Evolutionary conservation across 2,113 vertebrate genomes (phyloP).

Genomic region (Meles meles): DNA sequence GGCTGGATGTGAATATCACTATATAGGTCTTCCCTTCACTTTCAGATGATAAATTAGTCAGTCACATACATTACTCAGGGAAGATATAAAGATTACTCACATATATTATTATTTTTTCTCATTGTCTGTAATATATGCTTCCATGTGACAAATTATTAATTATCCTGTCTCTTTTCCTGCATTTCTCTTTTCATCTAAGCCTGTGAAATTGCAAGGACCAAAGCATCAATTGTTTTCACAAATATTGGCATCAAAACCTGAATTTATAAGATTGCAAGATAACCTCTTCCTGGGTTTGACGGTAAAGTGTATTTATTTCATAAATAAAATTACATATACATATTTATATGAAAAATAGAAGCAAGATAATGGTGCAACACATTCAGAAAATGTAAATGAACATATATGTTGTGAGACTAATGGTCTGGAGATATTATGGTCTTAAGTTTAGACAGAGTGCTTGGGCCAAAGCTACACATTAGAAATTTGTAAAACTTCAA

Average conservation of each 20-base stretch:
- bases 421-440: neutral
- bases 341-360: neutral
- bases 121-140: neutral
- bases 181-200: neutral
- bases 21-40: neutral
- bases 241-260: neutral
- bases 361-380: neutral
- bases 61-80: neutral
- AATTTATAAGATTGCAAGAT: neutral
- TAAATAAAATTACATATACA: neutral
- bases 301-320: neutral
- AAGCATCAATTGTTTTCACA: neutral
- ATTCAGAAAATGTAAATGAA: neutral
- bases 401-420: neutral
- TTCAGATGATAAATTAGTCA: neutral
- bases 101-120: neutral
- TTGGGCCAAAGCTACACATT: neutral
- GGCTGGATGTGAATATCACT: neutral
- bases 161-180: neutral
- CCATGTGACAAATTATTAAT: neutral
- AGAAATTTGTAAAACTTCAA: neutral
- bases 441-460: neutral
- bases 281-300: neutral
- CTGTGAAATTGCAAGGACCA: neutral
- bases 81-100: neutral